Percentiles rank a stretch among this genome's conserved stretches.
These are phyloP conservation scores for Notodonta dromedarius DNA, from an alignment of 2,888 invertebrate species.

Conservation along the genomic window DNA sequence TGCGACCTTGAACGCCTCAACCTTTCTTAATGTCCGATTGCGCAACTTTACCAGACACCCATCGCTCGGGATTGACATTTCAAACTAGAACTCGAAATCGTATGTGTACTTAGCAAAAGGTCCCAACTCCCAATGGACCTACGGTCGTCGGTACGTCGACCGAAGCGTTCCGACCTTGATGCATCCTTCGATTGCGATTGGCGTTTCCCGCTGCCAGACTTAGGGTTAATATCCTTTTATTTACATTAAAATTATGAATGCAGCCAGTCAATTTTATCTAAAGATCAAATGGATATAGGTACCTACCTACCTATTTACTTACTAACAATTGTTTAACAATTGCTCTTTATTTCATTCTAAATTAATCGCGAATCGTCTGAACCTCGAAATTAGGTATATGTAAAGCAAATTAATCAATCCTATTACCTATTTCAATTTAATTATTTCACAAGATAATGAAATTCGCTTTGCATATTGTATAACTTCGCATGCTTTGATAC, in stretches of 20 bases:
- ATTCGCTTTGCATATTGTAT: no score
- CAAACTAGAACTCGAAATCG: slow-evolving; percentile 54
- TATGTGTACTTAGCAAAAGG: slow-evolving; percentile 34
- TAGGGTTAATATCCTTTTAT: slow-evolving; percentile 66
- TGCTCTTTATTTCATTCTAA: no score
- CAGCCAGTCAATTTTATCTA: slow-evolving; percentile 30
- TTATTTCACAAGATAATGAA: no score
- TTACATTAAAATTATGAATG: slow-evolving; percentile 47
- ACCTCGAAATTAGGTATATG: no score
- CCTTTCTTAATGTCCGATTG: slow-evolving; percentile 79
- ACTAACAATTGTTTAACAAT: no score
- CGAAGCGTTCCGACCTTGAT: slow-evolving; percentile 73
- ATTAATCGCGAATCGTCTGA: no score
- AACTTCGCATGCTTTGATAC: no score
- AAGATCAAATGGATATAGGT: background rate
- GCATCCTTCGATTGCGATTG: slow-evolving; percentile 63
- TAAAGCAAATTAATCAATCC: no score
- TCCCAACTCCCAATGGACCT: slow-evolving; percentile 31
- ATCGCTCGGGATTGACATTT: slow-evolving; percentile 56
- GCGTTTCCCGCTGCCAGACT: slow-evolving; percentile 55
- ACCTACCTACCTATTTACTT: no score
- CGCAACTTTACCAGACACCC: slow-evolving; percentile 58
- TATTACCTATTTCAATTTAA: no score
- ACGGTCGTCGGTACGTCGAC: slow-evolving; percentile 69
- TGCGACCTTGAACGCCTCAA: slow-evolving; percentile 82